These are phyloP conservation scores for Polyergus mexicanus DNA, from an alignment of 1,140 invertebrate species.

Conservation along the genomic window DNA sequence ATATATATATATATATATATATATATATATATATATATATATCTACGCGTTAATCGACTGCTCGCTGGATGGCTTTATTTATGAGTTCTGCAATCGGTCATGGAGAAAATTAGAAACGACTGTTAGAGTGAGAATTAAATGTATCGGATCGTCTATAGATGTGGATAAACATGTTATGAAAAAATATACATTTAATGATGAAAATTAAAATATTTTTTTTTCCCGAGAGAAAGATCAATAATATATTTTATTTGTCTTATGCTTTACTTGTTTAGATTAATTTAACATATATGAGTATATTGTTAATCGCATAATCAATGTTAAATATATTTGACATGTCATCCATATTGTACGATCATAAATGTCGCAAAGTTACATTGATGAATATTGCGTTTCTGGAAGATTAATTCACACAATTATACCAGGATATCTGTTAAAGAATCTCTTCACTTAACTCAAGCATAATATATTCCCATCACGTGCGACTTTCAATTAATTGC, in stretches of 20 bases:
- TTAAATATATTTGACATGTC: neutral
- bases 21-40: slow-evolving; percentile 80
- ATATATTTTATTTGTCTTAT: neutral
- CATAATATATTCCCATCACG: slow-evolving; percentile 55
- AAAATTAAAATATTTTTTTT: neutral
- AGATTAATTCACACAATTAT: slow-evolving; percentile 55
- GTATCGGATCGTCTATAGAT: neutral
- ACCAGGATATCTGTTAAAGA: slow-evolving; percentile 37
- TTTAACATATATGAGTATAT: neutral
- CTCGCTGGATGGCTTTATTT: slow-evolving; percentile 73
- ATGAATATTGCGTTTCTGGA: slow-evolving; percentile 52
- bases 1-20: slow-evolving; percentile 81
- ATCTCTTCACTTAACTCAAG: slow-evolving; percentile 51
- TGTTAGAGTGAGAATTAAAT: neutral
- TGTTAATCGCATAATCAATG: slow-evolving; percentile 7
- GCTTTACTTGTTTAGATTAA: neutral
- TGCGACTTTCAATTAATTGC: slow-evolving; percentile 58
- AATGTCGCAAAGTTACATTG: slow-evolving; percentile 40
- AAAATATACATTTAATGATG: neutral
- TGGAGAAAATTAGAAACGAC: neutral
- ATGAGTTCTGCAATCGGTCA: slow-evolving; percentile 32
- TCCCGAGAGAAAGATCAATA: neutral
- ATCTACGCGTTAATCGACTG: slow-evolving; percentile 78
- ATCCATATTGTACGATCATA: neutral
- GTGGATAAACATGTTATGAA: neutral